phyloP scores from a whole-genome alignment of 1,140 invertebrate species.

The Heterodera carotae region DNA sequence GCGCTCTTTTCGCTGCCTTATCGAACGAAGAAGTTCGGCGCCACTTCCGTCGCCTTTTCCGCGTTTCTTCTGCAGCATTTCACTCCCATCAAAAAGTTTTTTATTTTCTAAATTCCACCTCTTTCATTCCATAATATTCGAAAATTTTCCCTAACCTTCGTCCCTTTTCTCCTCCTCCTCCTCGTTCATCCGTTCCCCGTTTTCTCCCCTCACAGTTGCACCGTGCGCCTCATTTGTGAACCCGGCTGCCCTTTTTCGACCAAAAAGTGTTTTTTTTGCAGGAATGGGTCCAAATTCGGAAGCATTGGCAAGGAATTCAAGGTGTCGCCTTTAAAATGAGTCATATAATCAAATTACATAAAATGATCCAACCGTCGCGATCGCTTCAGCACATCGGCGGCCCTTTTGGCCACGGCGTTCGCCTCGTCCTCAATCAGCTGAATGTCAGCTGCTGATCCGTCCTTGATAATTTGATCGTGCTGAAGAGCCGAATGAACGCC shows the following conservation, averaged over 20 bases:
- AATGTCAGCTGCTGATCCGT: slow-evolving; percentile 38
- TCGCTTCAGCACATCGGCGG: slow-evolving; percentile 53
- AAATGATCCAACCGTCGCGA: slow-evolving; percentile 22
- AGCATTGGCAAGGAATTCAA: slow-evolving; percentile 27
- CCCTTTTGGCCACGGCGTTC: slow-evolving; percentile 56
- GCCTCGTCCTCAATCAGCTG: slow-evolving; percentile 58
- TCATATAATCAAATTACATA: neutral
- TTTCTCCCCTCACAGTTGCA: neutral
- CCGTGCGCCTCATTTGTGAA: neutral
- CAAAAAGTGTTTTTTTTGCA: slow-evolving; percentile 31
- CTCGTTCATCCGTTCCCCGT: neutral
- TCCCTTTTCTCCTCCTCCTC: neutral
- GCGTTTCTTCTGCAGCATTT: neutral
- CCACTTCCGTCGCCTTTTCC: neutral
- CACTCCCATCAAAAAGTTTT: slow-evolving; percentile 16
- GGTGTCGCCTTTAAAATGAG: slow-evolving; percentile 34
- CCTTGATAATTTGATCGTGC: slow-evolving; percentile 56
- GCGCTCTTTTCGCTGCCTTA: slow-evolving; percentile 9
- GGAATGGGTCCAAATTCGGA: neutral
- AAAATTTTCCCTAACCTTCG: no score
- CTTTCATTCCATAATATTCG: neutral
- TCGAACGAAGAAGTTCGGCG: neutral
- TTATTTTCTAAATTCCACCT: neutral
- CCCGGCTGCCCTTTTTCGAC: slow-evolving; percentile 21
- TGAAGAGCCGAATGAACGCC: slow-evolving; percentile 56